phyloP scores from a whole-genome alignment of 64 coral and sea anemone genomes.

The Cladopsammia gracilis region DNA sequence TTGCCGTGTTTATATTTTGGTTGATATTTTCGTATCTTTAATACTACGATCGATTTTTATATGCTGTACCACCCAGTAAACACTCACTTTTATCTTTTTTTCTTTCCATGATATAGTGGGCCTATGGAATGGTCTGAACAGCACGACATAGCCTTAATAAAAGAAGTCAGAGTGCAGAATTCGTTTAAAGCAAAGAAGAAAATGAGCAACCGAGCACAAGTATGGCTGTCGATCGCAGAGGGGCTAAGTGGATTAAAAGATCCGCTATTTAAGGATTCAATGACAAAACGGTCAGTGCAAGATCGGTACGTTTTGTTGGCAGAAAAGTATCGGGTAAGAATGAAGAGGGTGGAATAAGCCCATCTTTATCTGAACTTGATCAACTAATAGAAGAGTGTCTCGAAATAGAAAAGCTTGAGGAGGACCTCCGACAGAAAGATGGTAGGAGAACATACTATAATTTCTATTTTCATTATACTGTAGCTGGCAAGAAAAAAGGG shows the following conservation, averaged over 20 bases:
- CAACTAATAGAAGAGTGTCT: not conserved
- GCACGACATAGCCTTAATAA: constrained; percentile 25
- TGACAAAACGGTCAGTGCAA: not conserved
- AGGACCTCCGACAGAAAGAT: constrained; percentile 4
- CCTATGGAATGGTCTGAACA: constrained; percentile 33
- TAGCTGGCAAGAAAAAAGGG: no score
- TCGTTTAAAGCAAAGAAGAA: not conserved
- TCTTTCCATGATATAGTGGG: no score
- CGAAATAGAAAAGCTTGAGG: not conserved
- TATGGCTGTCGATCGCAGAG: not conserved
- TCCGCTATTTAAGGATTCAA: not conserved
- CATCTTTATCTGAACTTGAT: not conserved
- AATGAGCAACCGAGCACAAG: not conserved
- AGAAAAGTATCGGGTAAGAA: not conserved
- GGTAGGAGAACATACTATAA: no score
- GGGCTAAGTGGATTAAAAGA: not conserved
- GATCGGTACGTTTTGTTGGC: not conserved
- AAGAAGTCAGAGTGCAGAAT: constrained; percentile 1
- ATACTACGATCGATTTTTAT: no score
- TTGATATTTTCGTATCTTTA: no score
- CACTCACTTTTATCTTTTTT: no score
- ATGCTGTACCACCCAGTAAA: no score
- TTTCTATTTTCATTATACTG: no score
- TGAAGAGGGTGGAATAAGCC: constrained; percentile 10
- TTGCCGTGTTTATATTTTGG: no score